These are phyloP conservation scores for Pimpla rufipes DNA, from an alignment of 2,888 invertebrate genomes.

Conservation along the genomic window DNA sequence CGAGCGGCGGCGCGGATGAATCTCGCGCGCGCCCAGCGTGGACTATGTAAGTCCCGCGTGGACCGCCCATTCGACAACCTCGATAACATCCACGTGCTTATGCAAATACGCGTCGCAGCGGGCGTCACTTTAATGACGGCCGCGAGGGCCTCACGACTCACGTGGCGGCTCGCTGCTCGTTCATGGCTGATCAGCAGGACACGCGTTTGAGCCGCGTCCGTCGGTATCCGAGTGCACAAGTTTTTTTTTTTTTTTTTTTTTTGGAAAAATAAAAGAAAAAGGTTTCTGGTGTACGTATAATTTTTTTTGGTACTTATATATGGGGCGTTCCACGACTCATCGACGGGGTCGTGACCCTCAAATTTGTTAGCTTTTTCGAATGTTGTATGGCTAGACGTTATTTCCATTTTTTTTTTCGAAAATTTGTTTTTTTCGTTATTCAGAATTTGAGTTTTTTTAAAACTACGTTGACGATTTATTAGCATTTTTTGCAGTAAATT, in stretches of 20 bases:
- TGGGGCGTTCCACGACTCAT: too few species aligned
- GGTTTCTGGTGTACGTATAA: background rate
- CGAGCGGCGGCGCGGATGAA: constrained; percentile 59
- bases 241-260: too few species aligned
- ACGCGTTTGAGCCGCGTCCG: background rate
- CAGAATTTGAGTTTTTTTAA: too few species aligned
- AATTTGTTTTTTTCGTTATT: too few species aligned
- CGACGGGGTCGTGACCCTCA: too few species aligned
- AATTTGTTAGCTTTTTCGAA: too few species aligned
- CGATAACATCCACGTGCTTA: constrained; percentile 78
- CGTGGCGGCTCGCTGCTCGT: constrained; percentile 34
- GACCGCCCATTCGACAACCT: constrained; percentile 68
- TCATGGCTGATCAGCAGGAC: background rate
- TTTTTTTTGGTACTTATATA: too few species aligned
- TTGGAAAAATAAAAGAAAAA: constrained; percentile 5
- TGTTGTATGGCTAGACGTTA: too few species aligned
- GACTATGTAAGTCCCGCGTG: constrained; percentile 53
- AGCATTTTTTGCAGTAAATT: too few species aligned
- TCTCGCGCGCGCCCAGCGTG: constrained; percentile 38
- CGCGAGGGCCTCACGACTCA: constrained; percentile 68
- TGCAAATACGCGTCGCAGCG: constrained; percentile 83
- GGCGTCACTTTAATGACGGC: constrained; percentile 79
- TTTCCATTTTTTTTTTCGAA: too few species aligned
- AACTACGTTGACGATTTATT: too few species aligned
- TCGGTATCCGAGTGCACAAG: background rate